Evolutionary conservation across 2,797 vertebrate species (phyloP).

Genomic region (Alfaro cultratus): DNA sequence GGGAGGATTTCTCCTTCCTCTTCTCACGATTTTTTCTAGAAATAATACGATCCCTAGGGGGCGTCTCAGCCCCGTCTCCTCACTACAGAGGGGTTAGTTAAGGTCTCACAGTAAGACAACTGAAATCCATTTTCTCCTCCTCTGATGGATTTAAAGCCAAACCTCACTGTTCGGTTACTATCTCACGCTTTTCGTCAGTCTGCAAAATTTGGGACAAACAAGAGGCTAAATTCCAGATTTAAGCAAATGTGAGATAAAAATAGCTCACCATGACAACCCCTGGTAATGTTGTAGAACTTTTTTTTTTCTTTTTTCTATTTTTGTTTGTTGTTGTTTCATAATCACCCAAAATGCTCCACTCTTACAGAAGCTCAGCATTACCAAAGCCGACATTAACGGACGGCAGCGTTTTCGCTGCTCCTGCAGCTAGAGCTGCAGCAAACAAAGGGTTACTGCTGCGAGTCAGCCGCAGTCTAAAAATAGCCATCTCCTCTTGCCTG

Average conservation of each 20-base stretch:
- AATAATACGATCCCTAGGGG: conserved; percentile 44
- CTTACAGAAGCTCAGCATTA: conserved; percentile 29
- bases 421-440: conserved; percentile 48
- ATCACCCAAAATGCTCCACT: conserved; percentile 41
- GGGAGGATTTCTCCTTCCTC: conserved; percentile 7
- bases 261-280: conserved; percentile 42
- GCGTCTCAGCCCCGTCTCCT: conserved; percentile 37
- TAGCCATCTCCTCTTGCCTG: conserved; percentile 72
- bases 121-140: conserved; percentile 2
- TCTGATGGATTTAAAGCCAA: background rate
- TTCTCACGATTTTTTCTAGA: conserved; percentile 18
- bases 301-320: too few relatives aligned
- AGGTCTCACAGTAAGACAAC: conserved; percentile 20
- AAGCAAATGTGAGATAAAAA: conserved; percentile 44
- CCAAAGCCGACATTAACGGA: conserved; percentile 32
- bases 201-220: background rate
- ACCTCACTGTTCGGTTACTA: background rate
- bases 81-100: conserved; percentile 30
- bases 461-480: conserved; percentile 82
- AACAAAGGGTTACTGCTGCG: conserved; percentile 70
- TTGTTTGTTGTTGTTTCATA: conserved; percentile 19
- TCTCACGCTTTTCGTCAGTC: background rate
- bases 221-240: conserved; percentile 1
- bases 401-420: conserved; percentile 42
- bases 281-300: conserved; percentile 18